A percentile compares a stretch with the other conserved stretches of the same genome.
Evolutionary conservation across 2,113 vertebrate species (phyloP).

Genomic region (Poecile atricapillus): DNA sequence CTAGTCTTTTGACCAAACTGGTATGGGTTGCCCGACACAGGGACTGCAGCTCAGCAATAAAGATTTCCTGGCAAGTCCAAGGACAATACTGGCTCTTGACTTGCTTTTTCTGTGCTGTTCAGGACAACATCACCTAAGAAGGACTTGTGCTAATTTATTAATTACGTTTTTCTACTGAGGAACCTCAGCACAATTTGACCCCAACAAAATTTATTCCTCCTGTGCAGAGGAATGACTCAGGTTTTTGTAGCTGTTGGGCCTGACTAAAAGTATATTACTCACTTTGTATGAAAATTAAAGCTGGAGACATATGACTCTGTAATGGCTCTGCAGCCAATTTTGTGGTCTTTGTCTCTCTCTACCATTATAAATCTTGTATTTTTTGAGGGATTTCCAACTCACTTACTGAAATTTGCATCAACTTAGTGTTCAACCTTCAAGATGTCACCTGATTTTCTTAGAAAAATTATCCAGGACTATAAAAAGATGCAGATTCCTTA

Average conservation of each 20-base stretch:
- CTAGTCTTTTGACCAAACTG: background rate
- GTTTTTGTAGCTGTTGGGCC: background rate
- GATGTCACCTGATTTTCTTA: background rate
- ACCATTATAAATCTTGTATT: background rate
- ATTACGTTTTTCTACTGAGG: background rate
- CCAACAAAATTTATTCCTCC: background rate
- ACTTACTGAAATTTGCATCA: background rate
- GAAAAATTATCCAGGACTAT: background rate
- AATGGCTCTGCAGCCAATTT: background rate
- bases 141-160: background rate
- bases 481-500: background rate
- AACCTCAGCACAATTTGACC: background rate
- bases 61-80: background rate
- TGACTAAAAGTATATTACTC: background rate
- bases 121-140: background rate
- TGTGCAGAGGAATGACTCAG: background rate
- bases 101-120: background rate
- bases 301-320: fast-evolving
- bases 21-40: fast-evolving
- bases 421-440: background rate
- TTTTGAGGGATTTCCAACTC: background rate
- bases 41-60: background rate
- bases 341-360: background rate
- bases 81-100: background rate
- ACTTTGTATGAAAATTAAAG: background rate